Evolutionary conservation across 2,113 vertebrate genomes (phyloP), one percentile per base, ranked within the genome.

Genomic region (Sapajus apella): DNA sequence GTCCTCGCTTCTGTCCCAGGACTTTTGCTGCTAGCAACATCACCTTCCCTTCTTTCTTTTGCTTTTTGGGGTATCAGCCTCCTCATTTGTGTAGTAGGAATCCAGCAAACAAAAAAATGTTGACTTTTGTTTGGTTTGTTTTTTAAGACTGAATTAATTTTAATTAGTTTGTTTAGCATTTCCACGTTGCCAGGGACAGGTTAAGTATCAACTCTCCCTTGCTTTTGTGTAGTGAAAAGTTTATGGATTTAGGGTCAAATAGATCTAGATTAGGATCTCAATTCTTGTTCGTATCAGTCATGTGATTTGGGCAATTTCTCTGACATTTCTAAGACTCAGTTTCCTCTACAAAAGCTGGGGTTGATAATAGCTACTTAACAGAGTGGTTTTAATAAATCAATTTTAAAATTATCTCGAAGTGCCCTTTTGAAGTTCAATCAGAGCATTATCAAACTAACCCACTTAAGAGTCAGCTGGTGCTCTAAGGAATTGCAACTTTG

Each of bases 81-180:
- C 70, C 90, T 87, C 21, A 45, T 91, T 88, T 76, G 7, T 55
- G 5, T 17, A 85, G 35, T 21, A 64, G 32, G 43, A 88, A 61
- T 81, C 25, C 11, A 50, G 30, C 45, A 64, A 64, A 64, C 61
- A 32, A 32, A 32, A 5, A 32, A 32, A 32, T 30, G 27, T 64
- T 37, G 27, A 8, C 10, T 73, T 56, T 73, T 23, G 21, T 32
- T 45, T 37, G 43, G 13, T 47, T 47, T 35, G 14, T 8, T 50
- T 91, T 37, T n/a, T n/a, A 25, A 96, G 47, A 47, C 79, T 77
- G 27, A 81, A 75, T 61, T 37, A 58, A 70, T 95, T 90, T 70
- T 47, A 73, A n/a, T 87, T 80, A 84, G 92, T 66, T 79, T 56
- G 25, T 94, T 80, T 94, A 92, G 20, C 56, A 16, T 25, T 94